Conservation (phyloP, 2,888 invertebrate species). For the Callinectes sapidus region DNA sequence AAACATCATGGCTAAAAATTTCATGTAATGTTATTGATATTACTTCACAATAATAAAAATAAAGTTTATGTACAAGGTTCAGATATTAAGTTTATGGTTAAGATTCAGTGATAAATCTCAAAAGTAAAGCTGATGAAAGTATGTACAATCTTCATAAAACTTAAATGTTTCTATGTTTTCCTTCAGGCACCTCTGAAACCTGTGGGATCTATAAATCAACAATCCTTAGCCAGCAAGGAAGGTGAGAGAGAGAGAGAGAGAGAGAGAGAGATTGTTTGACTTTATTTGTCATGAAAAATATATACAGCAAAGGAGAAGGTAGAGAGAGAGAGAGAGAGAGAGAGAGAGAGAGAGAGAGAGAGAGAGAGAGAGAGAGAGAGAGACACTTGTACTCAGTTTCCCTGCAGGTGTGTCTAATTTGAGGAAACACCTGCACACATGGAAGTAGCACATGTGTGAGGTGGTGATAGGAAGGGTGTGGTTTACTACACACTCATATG, state of each 20-base stretch:
- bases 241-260: constrained; percentile 32
- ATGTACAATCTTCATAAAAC: background rate
- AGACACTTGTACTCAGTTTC: constrained; percentile 30
- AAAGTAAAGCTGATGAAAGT: background rate
- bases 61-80: too few species aligned
- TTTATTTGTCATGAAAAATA: too few species aligned
- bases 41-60: too few species aligned
- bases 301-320: constrained; percentile 22
- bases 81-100: background rate
- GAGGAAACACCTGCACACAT: constrained; percentile 15
- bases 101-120: background rate
- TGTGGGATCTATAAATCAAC: background rate
- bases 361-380: constrained; percentile 48
- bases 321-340: constrained; percentile 30
- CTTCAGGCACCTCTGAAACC: constrained; percentile 28
- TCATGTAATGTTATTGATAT: too few species aligned
- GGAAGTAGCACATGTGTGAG: background rate
- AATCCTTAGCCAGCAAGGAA: background rate
- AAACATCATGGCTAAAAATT: too few species aligned
- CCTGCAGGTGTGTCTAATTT: constrained; percentile 13
- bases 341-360: constrained; percentile 32
- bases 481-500: background rate
- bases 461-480: background rate
- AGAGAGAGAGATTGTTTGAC: too few species aligned
- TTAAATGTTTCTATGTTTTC: background rate